Percentiles rank a stretch among this genome's conserved stretches.
These are phyloP conservation scores for Oreamnos americanus DNA, from an alignment of 2,113 vertebrate species.

Conservation along the genomic window DNA sequence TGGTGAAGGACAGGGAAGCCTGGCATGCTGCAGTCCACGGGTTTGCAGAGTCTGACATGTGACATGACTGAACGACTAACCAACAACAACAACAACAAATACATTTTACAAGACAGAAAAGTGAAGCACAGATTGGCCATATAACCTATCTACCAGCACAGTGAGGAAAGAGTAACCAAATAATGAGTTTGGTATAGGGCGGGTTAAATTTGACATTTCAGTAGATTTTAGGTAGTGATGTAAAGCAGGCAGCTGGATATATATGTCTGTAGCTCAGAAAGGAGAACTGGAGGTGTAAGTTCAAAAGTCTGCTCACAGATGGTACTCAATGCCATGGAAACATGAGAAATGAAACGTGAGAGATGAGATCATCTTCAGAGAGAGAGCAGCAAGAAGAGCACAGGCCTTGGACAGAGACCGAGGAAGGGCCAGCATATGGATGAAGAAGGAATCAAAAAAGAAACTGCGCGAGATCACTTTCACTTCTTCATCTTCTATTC, in stretches of 20 bases:
- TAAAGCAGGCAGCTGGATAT: neutral
- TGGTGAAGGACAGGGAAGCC: neutral
- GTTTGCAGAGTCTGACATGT: neutral
- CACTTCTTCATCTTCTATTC: neutral
- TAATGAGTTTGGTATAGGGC: neutral
- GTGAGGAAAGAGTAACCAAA: neutral
- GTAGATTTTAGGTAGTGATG: neutral
- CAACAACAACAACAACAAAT: neutral
- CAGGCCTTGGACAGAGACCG: neutral
- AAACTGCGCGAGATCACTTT: neutral
- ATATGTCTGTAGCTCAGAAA: neutral
- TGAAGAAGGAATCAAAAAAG: neutral
- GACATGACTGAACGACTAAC: neutral
- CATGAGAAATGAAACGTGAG: neutral
- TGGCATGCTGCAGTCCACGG: neutral
- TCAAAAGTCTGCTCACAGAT: neutral
- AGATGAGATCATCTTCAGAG: neutral
- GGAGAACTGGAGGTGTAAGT: neutral
- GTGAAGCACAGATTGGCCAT: neutral
- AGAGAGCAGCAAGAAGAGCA: neutral
- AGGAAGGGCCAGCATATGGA: neutral
- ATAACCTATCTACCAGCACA: neutral
- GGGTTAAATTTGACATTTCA: neutral
- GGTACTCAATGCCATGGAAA: slow-evolving; percentile 17
- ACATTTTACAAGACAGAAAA: slow-evolving; percentile 3